phyloP scores from a whole-genome alignment of 2,888 invertebrate species.

The Andrena haemorrhoa region DNA sequence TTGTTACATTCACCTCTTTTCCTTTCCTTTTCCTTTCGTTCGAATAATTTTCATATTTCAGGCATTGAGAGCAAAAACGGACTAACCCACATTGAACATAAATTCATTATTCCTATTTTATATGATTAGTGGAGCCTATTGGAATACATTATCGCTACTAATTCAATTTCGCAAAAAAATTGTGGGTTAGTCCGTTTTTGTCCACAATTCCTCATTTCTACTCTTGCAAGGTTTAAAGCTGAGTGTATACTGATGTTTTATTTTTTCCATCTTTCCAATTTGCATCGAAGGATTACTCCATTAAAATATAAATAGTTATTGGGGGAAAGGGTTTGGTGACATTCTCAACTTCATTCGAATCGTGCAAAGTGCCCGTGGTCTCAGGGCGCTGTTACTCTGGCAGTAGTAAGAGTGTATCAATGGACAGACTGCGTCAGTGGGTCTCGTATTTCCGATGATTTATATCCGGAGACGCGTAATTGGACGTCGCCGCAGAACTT shows the following conservation, averaged over 20 bases:
- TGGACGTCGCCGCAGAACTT: conserved; percentile 62
- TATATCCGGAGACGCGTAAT: conserved; percentile 71
- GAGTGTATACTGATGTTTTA: background rate
- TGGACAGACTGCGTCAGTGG: conserved; percentile 51
- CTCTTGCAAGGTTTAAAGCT: background rate
- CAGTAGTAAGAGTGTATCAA: conserved; percentile 54
- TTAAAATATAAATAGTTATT: background rate
- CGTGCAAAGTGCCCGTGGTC: background rate
- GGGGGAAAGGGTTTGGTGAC: too few species aligned
- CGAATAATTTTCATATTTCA: background rate
- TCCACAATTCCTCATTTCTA: too few species aligned
- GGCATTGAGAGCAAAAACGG: too few species aligned
- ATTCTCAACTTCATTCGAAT: background rate
- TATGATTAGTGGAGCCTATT: too few species aligned
- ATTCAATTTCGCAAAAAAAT: too few species aligned
- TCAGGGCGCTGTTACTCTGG: background rate
- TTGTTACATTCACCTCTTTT: background rate
- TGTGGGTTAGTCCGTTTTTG: too few species aligned
- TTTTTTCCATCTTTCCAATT: background rate
- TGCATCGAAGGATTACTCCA: background rate
- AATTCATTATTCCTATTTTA: too few species aligned
- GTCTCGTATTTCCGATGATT: conserved; percentile 70
- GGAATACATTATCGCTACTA: too few species aligned
- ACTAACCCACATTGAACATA: too few species aligned
- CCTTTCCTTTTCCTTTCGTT: background rate